A percentile compares a stretch with the other conserved stretches of the same genome.
These are phyloP conservation scores for Aythya baeri DNA, from an alignment of 2,113 vertebrate genomes.

Conservation along the genomic window DNA sequence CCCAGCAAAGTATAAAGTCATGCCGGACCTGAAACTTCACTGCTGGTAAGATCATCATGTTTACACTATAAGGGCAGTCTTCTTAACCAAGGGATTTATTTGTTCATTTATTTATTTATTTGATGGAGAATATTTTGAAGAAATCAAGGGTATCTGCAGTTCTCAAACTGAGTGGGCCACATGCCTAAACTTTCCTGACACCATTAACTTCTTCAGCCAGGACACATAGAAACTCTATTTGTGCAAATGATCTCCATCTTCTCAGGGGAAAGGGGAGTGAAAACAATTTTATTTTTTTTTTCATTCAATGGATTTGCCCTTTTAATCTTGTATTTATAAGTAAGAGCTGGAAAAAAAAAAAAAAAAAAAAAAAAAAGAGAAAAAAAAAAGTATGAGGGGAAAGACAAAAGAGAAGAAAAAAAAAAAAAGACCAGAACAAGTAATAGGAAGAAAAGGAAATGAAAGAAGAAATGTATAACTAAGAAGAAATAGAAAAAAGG, in stretches of 20 bases:
- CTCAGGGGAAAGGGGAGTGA: neutral
- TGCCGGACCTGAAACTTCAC: neutral
- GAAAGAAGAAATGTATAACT: neutral
- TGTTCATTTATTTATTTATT: neutral
- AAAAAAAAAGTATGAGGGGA: neutral
- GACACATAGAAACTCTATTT: neutral
- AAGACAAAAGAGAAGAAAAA: neutral
- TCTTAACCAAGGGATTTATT: neutral
- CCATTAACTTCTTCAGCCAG: neutral
- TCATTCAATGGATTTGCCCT: slow-evolving; percentile 40
- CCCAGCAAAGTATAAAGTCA: neutral
- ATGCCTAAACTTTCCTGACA: neutral
- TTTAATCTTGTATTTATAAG: slow-evolving; percentile 30
- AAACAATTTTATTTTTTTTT: neutral
- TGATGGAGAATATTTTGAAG: neutral
- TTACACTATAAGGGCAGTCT: neutral
- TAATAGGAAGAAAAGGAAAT: neutral
- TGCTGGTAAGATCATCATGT: neutral
- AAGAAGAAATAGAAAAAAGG: neutral
- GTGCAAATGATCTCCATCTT: neutral
- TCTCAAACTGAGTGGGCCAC: neutral
- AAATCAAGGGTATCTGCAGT: neutral
- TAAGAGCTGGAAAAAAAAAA: slow-evolving; percentile 34
- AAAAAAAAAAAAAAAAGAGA: neutral
- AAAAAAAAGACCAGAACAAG: neutral